A percentile compares a stretch with the other conserved stretches of the same genome.
phyloP scores from a whole-genome alignment of 2,113 vertebrate genomes.

The Percina caprodes region DNA sequence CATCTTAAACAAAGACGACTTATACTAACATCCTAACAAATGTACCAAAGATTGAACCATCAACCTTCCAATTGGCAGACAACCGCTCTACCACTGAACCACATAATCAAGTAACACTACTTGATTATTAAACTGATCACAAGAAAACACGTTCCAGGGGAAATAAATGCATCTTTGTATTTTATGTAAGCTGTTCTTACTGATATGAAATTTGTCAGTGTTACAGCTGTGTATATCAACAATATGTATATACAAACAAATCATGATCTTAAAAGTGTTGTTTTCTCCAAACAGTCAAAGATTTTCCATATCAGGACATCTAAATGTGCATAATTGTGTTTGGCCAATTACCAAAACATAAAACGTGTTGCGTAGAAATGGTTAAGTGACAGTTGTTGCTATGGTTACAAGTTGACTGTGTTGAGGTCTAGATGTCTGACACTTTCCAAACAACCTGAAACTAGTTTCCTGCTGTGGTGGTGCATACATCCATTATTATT shows the following conservation, averaged over 20 bases:
- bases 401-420: neutral
- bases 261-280: neutral
- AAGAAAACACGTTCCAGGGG: too few species aligned
- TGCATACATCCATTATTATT: too few species aligned
- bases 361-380: neutral
- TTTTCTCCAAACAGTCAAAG: neutral
- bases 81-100: too few species aligned
- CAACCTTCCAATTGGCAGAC: too few species aligned
- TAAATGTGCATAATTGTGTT: neutral
- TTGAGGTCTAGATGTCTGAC: slow-evolving; percentile 4
- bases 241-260: too few species aligned
- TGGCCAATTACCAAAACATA: neutral
- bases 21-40: neutral
- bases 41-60: too few species aligned
- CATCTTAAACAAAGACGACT: neutral
- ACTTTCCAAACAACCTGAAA: slow-evolving; percentile 11
- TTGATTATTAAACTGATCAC: neutral
- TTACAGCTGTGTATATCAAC: neutral
- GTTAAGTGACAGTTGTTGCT: neutral
- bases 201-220: neutral
- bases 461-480: neutral
- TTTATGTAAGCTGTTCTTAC: neutral
- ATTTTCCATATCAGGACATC: neutral
- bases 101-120: too few species aligned
- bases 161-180: neutral